Base-by-base conservation (phyloP, 2,113 vertebrate species). In the Nematolebias whitei region DNA sequence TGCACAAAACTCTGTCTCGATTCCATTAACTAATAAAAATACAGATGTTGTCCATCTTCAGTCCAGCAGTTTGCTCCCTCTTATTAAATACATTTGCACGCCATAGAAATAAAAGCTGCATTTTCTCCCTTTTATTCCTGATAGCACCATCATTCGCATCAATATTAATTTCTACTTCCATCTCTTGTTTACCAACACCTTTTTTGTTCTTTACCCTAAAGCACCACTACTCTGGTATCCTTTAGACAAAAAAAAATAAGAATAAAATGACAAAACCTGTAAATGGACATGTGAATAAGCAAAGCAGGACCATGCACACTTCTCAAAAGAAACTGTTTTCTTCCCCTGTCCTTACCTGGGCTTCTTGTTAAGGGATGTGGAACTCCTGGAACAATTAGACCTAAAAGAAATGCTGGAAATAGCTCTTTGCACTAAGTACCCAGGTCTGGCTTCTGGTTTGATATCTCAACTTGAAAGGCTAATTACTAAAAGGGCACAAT, bases 361-460 rank as follows among this genome's bases (percentile, higher is more conserved):
- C 79, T 88, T 74, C 70, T 91, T 83, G 90, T 91, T 84, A 90
- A 87, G 63, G 85, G 85, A 85, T 87, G 87, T 87, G 78, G 84
- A 80, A 78, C 78, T 81, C 80, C 68, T 71, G 71, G 75, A 86
- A 85, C 85, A 85, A 68, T 74, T 79, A 81, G 70, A 82, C 56
- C 70, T 68, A 77, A 63, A 85, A 76, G 66, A 75, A 76, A 69
- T 35, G 32, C 78, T 85, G 63, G 68, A 68, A 69, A 44, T 69
- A 71, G 83, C 76, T 74, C 74, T 78, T 61, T 35, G 71, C 51
- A 40, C 26, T 35, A 10, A 35, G 32, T 63, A 82, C 82, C 64
- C 11, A 19, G 10, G 32, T 35, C 32, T 35, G 32, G 9, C 32
- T 8, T n/a, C n/a, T n/a, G n/a, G n/a, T n/a, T 10, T 35, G 32